These are phyloP conservation scores for Galemys pyrenaicus DNA, from an alignment of 2,113 vertebrate genomes.

Conservation along the genomic window DNA sequence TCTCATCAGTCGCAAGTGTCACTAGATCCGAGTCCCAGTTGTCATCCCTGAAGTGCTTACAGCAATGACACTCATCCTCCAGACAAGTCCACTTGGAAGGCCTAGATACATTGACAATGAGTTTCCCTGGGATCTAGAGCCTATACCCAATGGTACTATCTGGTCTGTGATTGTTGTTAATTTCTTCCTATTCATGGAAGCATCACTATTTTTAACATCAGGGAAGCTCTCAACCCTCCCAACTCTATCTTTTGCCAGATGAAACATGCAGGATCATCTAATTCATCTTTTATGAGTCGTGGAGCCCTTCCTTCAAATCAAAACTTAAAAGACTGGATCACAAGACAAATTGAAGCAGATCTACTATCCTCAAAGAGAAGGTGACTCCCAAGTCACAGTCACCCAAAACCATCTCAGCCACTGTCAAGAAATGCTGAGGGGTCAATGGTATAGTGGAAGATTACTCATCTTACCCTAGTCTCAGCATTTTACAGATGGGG, in stretches of 20 bases:
- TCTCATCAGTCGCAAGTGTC: background rate
- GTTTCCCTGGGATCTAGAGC: background rate
- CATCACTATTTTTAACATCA: background rate
- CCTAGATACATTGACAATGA: too few relatives aligned
- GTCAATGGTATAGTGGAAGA: fast-evolving
- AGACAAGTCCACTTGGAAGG: background rate
- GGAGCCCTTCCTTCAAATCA: background rate
- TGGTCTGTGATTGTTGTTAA: background rate
- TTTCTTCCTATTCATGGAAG: background rate
- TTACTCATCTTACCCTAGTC: background rate
- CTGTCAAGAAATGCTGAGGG: too few relatives aligned
- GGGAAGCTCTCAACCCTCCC: background rate
- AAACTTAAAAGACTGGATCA: background rate
- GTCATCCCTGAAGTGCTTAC: background rate
- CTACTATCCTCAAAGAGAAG: background rate
- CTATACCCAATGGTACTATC: fast-evolving
- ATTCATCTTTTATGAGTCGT: background rate
- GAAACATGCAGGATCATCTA: background rate
- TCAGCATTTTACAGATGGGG: background rate
- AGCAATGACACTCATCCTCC: background rate
- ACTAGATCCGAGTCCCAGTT: background rate
- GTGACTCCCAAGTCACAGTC: background rate
- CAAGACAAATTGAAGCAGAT: background rate
- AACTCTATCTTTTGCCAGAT: background rate
- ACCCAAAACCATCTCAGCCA: too few relatives aligned